Percentiles rank a stretch among this genome's conserved stretches.
These are phyloP conservation scores for Drosophila limbata DNA, from an alignment of 2,888 invertebrate genomes.

Conservation along the genomic window DNA sequence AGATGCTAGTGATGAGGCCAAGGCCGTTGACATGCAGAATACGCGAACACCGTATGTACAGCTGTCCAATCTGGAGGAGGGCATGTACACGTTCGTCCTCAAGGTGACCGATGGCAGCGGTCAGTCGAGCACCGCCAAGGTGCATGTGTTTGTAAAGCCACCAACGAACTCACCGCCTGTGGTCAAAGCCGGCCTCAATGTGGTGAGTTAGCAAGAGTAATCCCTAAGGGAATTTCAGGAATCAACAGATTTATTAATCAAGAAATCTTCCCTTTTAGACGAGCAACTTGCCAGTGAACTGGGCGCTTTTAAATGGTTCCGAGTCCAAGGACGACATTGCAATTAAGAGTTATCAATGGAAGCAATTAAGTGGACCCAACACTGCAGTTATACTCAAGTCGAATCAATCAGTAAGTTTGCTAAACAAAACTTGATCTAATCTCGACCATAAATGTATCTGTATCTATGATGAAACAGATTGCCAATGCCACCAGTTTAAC, in stretches of 20 bases:
- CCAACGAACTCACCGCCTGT: slow-evolving; percentile 94
- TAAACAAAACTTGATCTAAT: slow-evolving; percentile 20
- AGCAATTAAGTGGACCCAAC: slow-evolving; percentile 90
- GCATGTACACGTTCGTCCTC: slow-evolving; percentile 96
- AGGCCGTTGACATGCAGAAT: slow-evolving; percentile 98
- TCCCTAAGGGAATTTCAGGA: background rate
- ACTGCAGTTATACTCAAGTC: slow-evolving; percentile 87
- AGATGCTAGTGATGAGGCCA: slow-evolving; percentile 93
- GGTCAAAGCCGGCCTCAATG: slow-evolving; percentile 88
- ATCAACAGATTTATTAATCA: background rate
- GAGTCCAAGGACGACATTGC: slow-evolving; percentile 93
- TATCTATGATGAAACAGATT: slow-evolving; percentile 73
- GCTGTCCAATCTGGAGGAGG: slow-evolving; percentile 95
- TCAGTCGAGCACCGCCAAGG: slow-evolving; percentile 94
- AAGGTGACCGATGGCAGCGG: slow-evolving; percentile 97
- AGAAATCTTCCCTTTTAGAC: slow-evolving; percentile 86
- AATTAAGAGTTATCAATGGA: slow-evolving; percentile 94
- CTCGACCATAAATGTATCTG: background rate
- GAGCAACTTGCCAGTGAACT: slow-evolving; percentile 93
- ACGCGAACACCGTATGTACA: slow-evolving; percentile 95
- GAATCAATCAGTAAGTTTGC: slow-evolving; percentile 86
- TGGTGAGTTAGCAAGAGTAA: slow-evolving; percentile 68
- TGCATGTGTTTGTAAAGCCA: slow-evolving; percentile 96
- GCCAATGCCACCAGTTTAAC: slow-evolving; percentile 93
- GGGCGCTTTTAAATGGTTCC: slow-evolving; percentile 92